Percentiles rank a stretch among this genome's conserved stretches.
These are phyloP conservation scores for Dissostichus mawsoni DNA, from an alignment of 2,113 vertebrate genomes.

Conservation along the genomic window DNA sequence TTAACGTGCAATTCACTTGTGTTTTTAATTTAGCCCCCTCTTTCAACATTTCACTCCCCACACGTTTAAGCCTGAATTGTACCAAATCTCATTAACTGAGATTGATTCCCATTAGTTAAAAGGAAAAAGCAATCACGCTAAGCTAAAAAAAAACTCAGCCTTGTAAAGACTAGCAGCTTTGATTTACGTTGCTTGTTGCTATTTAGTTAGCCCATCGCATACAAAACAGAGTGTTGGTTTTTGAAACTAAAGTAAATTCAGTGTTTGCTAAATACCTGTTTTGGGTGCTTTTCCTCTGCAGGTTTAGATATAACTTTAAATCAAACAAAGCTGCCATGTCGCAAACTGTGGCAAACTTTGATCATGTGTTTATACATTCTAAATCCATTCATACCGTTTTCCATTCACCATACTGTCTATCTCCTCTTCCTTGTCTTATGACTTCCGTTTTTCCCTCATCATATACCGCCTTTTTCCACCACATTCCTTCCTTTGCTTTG, in stretches of 20 bases:
- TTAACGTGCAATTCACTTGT: background rate
- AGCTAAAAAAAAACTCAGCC: constrained; percentile 2
- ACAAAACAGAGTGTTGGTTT: no score
- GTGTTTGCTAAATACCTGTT: constrained; percentile 1
- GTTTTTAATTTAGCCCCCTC: background rate
- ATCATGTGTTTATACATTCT: background rate
- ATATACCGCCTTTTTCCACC: background rate
- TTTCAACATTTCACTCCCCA: background rate
- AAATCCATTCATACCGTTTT: background rate
- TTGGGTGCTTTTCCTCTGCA: background rate
- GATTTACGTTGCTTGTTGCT: background rate
- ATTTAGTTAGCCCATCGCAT: no score
- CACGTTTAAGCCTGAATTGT: background rate
- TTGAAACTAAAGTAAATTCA: background rate
- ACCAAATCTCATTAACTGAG: background rate
- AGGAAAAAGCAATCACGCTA: background rate
- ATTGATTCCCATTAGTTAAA: background rate
- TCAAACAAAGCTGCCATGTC: background rate
- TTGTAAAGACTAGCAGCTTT: background rate
- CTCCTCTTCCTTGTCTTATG: background rate
- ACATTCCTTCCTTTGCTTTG: background rate
- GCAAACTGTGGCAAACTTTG: background rate
- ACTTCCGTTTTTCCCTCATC: background rate
- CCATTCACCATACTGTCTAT: background rate
- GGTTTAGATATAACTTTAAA: background rate